Conservation (phyloP, 2,888 invertebrate genomes). For the Minunthozetes semirufus region DNA sequence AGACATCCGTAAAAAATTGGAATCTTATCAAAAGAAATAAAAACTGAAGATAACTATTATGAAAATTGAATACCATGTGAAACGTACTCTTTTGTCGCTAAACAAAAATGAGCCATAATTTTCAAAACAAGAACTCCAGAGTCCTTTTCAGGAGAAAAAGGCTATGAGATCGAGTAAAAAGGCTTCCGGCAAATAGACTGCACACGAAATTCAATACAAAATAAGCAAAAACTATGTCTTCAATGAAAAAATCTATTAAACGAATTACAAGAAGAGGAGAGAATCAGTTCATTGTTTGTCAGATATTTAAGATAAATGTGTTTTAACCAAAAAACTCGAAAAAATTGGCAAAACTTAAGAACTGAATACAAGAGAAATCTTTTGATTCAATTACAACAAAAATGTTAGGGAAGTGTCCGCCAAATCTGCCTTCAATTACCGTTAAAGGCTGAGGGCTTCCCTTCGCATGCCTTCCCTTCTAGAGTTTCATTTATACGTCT, state of each 20-base stretch:
- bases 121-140: not conserved
- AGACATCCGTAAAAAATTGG: not conserved
- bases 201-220: not conserved
- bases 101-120: not conserved
- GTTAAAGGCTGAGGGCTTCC: no score
- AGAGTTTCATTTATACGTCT: no score
- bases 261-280: not conserved
- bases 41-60: no score
- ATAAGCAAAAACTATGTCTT: not conserved
- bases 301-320: not conserved
- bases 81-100: no score
- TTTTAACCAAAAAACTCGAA: not conserved
- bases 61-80: no score
- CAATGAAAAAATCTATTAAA: not conserved
- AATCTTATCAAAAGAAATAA: not conserved
- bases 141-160: not conserved
- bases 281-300: conserved; percentile 27
- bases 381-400: no score
- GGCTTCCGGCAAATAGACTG: conserved; percentile 16
- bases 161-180: not conserved
- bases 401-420: no score
- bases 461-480: no score
- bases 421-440: no score
- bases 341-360: not conserved
- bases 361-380: no score